Evolutionary conservation across 2,888 invertebrate species (phyloP).

Genomic region (Xestobium rufovillosum): DNA sequence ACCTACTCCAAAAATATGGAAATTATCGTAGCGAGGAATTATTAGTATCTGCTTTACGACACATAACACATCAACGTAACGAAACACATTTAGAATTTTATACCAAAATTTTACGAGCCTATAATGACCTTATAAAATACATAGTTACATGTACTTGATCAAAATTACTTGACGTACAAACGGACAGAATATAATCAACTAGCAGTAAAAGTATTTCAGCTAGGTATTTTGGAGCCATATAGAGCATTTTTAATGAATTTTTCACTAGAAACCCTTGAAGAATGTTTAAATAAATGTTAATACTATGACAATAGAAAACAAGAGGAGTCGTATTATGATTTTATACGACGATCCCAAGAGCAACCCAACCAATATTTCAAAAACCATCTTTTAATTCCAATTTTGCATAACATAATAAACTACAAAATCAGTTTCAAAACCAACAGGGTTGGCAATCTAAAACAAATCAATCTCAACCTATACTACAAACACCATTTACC

Average conservation of each 20-base stretch:
- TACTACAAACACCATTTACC: not conserved
- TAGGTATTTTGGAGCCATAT: constrained; percentile 4
- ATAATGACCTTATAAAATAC: constrained; percentile 1
- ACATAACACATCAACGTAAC: constrained; percentile 2
- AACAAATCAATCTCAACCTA: not conserved
- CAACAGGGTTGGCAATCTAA: not conserved
- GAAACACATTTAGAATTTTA: not conserved
- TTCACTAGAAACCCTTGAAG: constrained; percentile 5
- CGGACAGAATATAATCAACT: not conserved
- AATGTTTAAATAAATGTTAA: constrained; percentile 8
- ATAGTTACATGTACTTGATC: not conserved
- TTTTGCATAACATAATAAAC: not conserved
- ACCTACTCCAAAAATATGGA: constrained; percentile 9
- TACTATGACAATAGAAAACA: constrained; percentile 7
- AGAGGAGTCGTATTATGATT: constrained; percentile 6
- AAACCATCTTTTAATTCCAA: not conserved
- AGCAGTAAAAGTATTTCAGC: not conserved
- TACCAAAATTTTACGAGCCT: not conserved
- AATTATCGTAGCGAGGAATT: constrained; percentile 10
- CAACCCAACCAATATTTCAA: not conserved
- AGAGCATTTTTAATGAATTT: constrained; percentile 7
- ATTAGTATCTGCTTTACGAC: constrained; percentile 6
- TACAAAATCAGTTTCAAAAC: not conserved
- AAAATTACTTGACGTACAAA: constrained; percentile 1
- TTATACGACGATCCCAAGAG: constrained; percentile 5